Percentiles rank a stretch among this genome's conserved stretches.
These are phyloP conservation scores for Myotis findleyi DNA, from an alignment of 2,797 vertebrate genomes.

Conservation along the genomic window DNA sequence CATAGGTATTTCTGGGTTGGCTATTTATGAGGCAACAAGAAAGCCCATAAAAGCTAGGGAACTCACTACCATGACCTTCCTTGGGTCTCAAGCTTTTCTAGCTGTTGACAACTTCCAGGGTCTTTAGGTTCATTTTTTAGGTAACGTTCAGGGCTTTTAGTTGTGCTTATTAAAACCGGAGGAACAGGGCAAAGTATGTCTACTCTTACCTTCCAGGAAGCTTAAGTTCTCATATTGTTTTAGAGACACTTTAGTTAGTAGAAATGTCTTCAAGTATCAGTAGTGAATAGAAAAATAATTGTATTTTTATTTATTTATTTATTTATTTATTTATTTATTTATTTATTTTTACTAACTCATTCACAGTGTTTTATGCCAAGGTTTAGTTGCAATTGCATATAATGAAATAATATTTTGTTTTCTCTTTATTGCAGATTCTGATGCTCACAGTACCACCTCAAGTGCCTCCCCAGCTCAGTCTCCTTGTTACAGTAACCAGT, in stretches of 20 bases:
- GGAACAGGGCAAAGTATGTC: neutral
- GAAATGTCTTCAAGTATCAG: slow-evolving; percentile 9
- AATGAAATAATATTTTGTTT: neutral
- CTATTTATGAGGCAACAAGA: slow-evolving; percentile 12
- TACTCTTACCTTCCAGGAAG: neutral
- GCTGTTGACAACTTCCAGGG: neutral
- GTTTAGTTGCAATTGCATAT: neutral
- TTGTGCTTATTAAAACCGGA: neutral
- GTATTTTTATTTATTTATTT: neutral
- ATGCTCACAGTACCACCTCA: slow-evolving; percentile 98
- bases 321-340: too few relatives aligned
- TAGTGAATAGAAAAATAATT: slow-evolving; percentile 11
- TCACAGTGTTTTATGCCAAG: neutral
- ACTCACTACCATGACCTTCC: neutral
- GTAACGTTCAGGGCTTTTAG: neutral
- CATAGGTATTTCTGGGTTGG: neutral
- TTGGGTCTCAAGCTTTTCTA: neutral
- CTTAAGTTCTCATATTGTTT: neutral
- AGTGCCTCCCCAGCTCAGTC: slow-evolving; percentile 98
- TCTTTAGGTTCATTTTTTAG: slow-evolving; percentile 1
- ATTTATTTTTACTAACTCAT: neutral
- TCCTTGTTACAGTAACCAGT: slow-evolving; percentile 98
- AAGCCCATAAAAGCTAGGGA: neutral
- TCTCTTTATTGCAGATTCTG: slow-evolving; percentile 91
- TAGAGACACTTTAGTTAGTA: neutral